Conservation (phyloP, 2,797 vertebrate genomes). For the Melanotaenia maccullochi region DNA sequence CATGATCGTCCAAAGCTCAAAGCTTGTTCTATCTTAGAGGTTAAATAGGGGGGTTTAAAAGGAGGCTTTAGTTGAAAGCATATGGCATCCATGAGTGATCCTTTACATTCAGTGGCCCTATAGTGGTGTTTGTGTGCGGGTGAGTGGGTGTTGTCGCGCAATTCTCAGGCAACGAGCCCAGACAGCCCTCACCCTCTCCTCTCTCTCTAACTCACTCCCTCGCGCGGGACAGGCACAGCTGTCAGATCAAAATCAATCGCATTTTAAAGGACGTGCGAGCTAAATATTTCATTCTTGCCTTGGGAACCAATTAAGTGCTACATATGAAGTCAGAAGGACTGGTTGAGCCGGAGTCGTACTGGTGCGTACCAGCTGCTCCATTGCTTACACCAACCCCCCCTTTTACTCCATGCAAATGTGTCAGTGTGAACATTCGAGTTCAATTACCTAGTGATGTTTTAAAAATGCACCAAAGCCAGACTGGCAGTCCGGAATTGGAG, state of each 20-base stretch:
- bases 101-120: conserved; percentile 78
- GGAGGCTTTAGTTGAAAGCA: conserved; percentile 77
- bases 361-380: conserved; percentile 85
- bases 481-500: conserved; percentile 84
- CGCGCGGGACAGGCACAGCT: conserved; percentile 84
- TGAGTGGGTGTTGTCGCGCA: conserved; percentile 80
- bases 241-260: conserved; percentile 87
- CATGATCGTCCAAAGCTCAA: conserved; percentile 59
- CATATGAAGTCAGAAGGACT: conserved; percentile 86
- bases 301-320: conserved; percentile 88
- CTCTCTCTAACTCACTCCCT: conserved; percentile 73
- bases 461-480: conserved; percentile 86
- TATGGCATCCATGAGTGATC: conserved; percentile 80
- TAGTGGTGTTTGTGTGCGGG: conserved; percentile 77
- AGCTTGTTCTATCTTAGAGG: conserved; percentile 70
- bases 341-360: conserved; percentile 85
- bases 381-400: conserved; percentile 79
- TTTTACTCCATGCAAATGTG: conserved; percentile 83
- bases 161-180: conserved; percentile 81
- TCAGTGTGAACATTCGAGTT: conserved; percentile 84
- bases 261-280: conserved; percentile 86
- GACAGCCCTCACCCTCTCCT: conserved; percentile 78
- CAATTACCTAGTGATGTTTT: conserved; percentile 87
- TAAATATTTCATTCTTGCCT: conserved; percentile 88
- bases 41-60: conserved; percentile 71